Conservation (phyloP, 2,888 invertebrate genomes). For the Apodemia duryi region DNA sequence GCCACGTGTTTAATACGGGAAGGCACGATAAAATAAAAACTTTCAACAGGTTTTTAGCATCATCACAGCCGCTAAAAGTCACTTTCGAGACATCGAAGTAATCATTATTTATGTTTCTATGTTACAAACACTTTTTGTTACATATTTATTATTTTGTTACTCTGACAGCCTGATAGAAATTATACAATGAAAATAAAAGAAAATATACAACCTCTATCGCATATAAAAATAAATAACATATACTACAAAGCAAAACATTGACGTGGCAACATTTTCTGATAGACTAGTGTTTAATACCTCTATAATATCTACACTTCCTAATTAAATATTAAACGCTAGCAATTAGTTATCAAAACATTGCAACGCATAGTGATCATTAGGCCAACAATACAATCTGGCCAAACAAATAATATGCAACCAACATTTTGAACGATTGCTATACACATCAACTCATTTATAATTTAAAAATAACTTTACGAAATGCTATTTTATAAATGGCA, state of each 20-base stretch:
- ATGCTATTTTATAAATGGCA: constrained; percentile 22
- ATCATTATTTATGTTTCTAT: constrained; percentile 31
- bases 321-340: constrained; percentile 37
- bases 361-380: constrained; percentile 35
- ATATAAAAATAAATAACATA: constrained; percentile 75
- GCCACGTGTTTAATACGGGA: constrained; percentile 61
- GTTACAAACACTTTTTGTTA: constrained; percentile 11
- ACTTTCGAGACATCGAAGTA: not conserved
- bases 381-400: constrained; percentile 34
- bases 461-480: constrained; percentile 17
- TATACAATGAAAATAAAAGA: constrained; percentile 50
- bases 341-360: constrained; percentile 32
- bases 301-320: constrained; percentile 65
- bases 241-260: constrained; percentile 75
- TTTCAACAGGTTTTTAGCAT: not conserved
- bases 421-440: constrained; percentile 6
- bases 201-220: constrained; percentile 62
- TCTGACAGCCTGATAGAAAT: constrained; percentile 60
- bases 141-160: constrained; percentile 27
- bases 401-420: constrained; percentile 21
- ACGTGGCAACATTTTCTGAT: constrained; percentile 75
- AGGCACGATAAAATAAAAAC: constrained; percentile 48
- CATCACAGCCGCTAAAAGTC: constrained; percentile 14
- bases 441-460: constrained; percentile 20
- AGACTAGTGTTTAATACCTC: constrained; percentile 74